A percentile compares a stretch with the other conserved stretches of the same genome.
These are phyloP conservation scores for Lepidocyrtinus sp. DNA, from an alignment of 2,888 invertebrate species.

Conservation along the genomic window DNA sequence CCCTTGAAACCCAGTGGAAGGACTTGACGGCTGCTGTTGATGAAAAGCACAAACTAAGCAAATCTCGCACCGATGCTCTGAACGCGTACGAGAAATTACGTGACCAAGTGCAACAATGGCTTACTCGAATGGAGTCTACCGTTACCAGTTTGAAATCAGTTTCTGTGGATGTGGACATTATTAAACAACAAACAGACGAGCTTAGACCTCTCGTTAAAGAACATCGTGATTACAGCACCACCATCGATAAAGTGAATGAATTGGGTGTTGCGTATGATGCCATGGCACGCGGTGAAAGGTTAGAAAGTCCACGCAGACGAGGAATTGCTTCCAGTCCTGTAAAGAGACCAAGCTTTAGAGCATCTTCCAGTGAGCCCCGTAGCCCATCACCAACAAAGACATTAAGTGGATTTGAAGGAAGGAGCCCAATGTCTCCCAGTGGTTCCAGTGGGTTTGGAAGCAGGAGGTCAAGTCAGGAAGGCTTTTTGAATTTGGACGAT, in stretches of 20 bases:
- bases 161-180: conserved; percentile 88
- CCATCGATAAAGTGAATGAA: conserved; percentile 93
- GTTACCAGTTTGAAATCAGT: conserved; percentile 86
- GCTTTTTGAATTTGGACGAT: conserved; percentile 85
- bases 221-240: conserved; percentile 87
- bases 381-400: conserved; percentile 68
- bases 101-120: conserved; percentile 88
- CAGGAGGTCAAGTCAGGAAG: conserved; percentile 91
- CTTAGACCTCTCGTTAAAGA: conserved; percentile 85
- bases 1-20: conserved; percentile 90
- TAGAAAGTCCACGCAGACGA: conserved; percentile 86
- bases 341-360: conserved; percentile 77
- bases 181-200: conserved; percentile 82
- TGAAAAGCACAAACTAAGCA: conserved; percentile 87
- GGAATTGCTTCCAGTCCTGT: conserved; percentile 83
- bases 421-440: conserved; percentile 78
- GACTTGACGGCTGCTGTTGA: conserved; percentile 82
- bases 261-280: conserved; percentile 90
- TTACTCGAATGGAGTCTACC: conserved; percentile 84
- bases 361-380: conserved; percentile 61
- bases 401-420: conserved; percentile 55
- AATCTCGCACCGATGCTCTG: conserved; percentile 88
- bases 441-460: conserved; percentile 96
- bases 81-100: conserved; percentile 88
- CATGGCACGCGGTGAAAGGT: conserved; percentile 82